A percentile compares a stretch with the other conserved stretches of the same genome.
Conservation (phyloP, 2,797 vertebrate genomes). For the Aselliscus stoliczkanus region DNA sequence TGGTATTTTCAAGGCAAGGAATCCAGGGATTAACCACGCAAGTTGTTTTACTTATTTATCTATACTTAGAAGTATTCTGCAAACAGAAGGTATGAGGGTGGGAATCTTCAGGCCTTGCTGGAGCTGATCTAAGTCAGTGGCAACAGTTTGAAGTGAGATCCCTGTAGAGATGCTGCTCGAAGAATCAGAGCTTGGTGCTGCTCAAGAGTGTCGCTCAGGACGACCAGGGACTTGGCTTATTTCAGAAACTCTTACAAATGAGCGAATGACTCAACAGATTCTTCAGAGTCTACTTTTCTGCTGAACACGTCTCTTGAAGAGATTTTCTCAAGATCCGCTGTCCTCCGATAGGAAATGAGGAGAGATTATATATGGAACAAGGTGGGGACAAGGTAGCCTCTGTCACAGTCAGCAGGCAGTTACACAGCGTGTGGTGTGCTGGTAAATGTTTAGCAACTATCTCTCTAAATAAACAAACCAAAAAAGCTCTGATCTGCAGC, state of each 20-base stretch:
- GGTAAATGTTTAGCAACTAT: neutral
- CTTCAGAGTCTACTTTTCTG: neutral
- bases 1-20: neutral
- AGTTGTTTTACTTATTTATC: neutral
- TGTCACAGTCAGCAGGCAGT: neutral
- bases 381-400: neutral
- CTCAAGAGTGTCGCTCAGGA: neutral
- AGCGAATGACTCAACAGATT: neutral
- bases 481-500: neutral
- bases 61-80: neutral
- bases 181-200: neutral
- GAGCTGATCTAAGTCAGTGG: neutral
- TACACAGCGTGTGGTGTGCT: fast-evolving
- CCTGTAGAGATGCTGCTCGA: neutral
- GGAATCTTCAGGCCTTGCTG: neutral
- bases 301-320: neutral
- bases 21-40: neutral
- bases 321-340: neutral
- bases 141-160: neutral
- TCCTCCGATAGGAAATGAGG: neutral
- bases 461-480: neutral
- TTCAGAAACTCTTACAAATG: neutral
- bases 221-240: neutral
- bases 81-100: neutral
- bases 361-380: neutral